phyloP scores from a whole-genome alignment of 1,140 invertebrate genomes.

The Cyclargus thomasi region DNA sequence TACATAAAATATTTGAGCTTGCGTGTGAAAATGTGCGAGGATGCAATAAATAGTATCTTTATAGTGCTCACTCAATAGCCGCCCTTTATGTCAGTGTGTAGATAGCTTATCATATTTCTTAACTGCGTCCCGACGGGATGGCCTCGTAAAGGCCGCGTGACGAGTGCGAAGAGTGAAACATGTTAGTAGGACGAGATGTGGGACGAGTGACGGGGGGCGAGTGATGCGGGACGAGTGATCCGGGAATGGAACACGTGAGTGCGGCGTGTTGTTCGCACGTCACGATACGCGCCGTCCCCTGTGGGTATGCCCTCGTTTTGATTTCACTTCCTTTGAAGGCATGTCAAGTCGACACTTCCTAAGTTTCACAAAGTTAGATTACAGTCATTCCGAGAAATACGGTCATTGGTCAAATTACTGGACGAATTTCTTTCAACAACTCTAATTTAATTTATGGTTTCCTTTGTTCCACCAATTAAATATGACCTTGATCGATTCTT shows the following conservation, averaged over 20 bases:
- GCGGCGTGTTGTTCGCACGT: neutral
- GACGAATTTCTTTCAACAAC: neutral
- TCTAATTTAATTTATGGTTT: too few relatives aligned
- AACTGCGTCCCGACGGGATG: constrained; percentile 25
- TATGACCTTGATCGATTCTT: neutral
- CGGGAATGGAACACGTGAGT: neutral
- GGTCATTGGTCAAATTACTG: neutral
- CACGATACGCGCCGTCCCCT: neutral
- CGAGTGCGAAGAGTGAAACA: neutral
- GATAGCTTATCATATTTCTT: constrained; percentile 36
- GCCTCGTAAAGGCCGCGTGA: constrained; percentile 10
- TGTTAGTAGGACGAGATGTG: neutral
- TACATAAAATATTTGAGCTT: neutral
- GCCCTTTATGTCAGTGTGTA: constrained; percentile 29
- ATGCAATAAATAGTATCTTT: constrained; percentile 33
- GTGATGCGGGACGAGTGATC: too few relatives aligned
- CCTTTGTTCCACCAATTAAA: too few relatives aligned
- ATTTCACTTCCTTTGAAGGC: constrained; percentile 7
- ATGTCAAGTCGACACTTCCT: neutral
- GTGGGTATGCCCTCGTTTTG: neutral
- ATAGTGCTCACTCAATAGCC: constrained; percentile 35
- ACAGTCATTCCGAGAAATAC: neutral
- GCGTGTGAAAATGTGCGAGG: constrained; percentile 3
- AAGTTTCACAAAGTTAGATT: neutral
- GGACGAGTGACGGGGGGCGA: neutral